Conservation (phyloP, 2,797 vertebrate genomes). For the Limosa lapponica region DNA sequence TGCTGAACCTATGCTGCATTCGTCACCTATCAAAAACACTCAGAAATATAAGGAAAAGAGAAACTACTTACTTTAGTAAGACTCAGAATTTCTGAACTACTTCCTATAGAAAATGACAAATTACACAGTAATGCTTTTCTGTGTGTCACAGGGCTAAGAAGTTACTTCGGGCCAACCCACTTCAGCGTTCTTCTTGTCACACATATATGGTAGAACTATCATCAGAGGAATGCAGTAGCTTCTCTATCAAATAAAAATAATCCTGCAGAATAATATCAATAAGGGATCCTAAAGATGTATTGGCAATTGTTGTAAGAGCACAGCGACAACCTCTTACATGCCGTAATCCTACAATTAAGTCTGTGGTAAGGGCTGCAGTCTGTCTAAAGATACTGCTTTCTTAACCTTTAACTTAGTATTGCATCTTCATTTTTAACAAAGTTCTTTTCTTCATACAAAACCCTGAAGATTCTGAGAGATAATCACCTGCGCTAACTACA, state of each 20-base stretch:
- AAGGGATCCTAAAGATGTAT: not conserved
- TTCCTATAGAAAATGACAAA: not conserved
- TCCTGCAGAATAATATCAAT: not conserved
- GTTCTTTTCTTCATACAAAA: not conserved
- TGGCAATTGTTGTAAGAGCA: not conserved
- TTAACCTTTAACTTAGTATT: not conserved
- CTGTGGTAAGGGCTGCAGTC: not conserved
- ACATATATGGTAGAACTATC: not conserved
- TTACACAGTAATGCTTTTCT: not conserved
- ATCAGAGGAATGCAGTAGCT: not conserved
- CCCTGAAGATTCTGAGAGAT: not conserved
- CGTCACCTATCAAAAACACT: constrained; percentile 85
- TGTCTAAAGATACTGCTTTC: not conserved
- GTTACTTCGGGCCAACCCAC: not conserved
- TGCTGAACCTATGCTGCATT: constrained; percentile 97
- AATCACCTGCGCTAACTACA: not conserved
- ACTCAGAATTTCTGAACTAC: not conserved
- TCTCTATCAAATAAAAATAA: not conserved
- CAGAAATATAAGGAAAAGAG: constrained; percentile 31
- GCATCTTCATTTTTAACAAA: not conserved
- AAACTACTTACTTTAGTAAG: constrained; percentile 28
- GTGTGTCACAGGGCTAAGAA: not conserved
- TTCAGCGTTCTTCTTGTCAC: not conserved
- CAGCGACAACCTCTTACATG: not conserved
- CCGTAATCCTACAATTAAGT: not conserved